Percentiles rank a stretch among this genome's conserved stretches.
These are phyloP conservation scores for Bolinopsis microptera DNA, from an alignment of 37 sponge, comb jelly and placozoan species.

Conservation along the genomic window DNA sequence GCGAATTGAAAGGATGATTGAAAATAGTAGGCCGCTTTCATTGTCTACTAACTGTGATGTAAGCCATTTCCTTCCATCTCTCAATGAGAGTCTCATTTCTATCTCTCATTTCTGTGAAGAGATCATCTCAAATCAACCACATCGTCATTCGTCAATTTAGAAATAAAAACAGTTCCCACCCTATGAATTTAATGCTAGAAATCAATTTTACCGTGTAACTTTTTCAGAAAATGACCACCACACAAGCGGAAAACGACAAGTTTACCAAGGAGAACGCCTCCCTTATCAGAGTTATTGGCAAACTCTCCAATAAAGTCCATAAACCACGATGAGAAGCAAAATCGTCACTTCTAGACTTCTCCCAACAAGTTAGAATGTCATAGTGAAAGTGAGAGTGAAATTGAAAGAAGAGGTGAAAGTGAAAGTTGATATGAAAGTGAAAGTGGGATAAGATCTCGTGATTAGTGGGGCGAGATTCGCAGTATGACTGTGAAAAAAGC, in stretches of 20 bases:
- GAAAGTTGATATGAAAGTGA: not conserved
- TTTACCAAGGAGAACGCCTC: slow-evolving; percentile 43
- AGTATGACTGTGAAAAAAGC: no score
- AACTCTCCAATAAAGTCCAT: not conserved
- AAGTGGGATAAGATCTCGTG: no score
- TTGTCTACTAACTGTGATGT: no score
- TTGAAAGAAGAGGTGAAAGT: not conserved
- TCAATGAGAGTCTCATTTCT: no score
- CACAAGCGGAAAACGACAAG: slow-evolving; percentile 45
- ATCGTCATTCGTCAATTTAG: no score
- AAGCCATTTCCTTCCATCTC: no score
- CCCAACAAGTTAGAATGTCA: not conserved
- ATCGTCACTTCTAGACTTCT: not conserved
- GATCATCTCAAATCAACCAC: no score
- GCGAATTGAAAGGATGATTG: not conserved
- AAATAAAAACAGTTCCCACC: no score
- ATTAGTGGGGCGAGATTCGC: no score
- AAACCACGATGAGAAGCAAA: not conserved
- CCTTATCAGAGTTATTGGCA: slow-evolving; percentile 37
- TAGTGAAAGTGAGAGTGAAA: not conserved
- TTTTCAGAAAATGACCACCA: not conserved
- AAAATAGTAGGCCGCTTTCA: not conserved
- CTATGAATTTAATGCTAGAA: not conserved
- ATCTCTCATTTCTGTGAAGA: no score
- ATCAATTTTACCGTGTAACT: not conserved